Conservation (phyloP, 2,113 vertebrate genomes). For the Paracanthobrama guichenoti region DNA sequence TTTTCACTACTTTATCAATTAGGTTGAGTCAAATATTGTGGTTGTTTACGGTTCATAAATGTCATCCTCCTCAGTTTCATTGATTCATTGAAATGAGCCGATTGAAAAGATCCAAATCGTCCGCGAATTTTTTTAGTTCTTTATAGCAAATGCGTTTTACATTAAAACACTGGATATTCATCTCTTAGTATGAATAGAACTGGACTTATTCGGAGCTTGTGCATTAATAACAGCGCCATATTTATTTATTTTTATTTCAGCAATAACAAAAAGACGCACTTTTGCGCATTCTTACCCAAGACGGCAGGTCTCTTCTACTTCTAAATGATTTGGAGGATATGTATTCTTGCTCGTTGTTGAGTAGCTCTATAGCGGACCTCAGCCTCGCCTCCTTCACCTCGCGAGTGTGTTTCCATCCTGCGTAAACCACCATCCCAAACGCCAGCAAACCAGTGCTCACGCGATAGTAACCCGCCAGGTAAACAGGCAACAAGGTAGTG, state of each 20-base stretch:
- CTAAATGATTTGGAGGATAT: slow-evolving; percentile 65
- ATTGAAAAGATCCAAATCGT: background rate
- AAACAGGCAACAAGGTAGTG: slow-evolving; percentile 83
- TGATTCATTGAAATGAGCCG: slow-evolving; percentile 4
- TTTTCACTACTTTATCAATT: background rate
- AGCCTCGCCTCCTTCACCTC: slow-evolving; percentile 80
- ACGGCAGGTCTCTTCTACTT: slow-evolving; percentile 79
- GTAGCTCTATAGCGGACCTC: slow-evolving; percentile 74
- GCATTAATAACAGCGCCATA: background rate
- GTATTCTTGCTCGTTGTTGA: slow-evolving; percentile 75
- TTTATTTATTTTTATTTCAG: background rate
- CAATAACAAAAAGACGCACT: background rate
- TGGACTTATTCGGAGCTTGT: background rate
- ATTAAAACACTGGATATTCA: background rate
- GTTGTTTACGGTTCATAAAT: background rate
- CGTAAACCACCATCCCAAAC: slow-evolving; percentile 84
- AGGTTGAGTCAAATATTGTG: background rate
- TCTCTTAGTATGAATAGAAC: background rate
- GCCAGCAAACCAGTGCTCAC: slow-evolving; percentile 83
- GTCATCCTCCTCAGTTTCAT: background rate
- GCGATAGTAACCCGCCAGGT: slow-evolving; percentile 85
- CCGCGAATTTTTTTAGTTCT: background rate
- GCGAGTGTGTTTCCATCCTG: slow-evolving; percentile 85
- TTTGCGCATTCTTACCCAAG: slow-evolving; percentile 76
- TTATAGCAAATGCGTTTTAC: background rate